These are phyloP conservation scores for Phymastichus coffea DNA, from an alignment of 1,140 invertebrate species.

Conservation along the genomic window DNA sequence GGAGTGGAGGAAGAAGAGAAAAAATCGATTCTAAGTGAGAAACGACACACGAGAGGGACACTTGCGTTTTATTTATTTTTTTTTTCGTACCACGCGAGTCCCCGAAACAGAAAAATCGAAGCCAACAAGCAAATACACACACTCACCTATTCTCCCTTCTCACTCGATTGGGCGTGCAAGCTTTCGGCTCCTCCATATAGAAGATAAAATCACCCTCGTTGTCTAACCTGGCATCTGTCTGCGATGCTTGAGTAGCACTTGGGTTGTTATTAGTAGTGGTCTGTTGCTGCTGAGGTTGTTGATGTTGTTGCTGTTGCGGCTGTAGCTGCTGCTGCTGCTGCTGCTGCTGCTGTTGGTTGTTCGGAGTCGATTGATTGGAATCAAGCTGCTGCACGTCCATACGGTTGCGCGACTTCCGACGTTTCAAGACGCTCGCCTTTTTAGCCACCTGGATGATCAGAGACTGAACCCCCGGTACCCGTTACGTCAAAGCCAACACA, in stretches of 20 bases:
- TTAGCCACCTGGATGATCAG: slow-evolving; percentile 73
- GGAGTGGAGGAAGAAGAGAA: no score
- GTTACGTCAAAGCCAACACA: slow-evolving; percentile 52
- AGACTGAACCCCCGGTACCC: slow-evolving; percentile 62
- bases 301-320: slow-evolving; percentile 1
- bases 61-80: no score
- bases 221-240: slow-evolving; percentile 48
- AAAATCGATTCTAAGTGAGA: no score
- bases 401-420: slow-evolving; percentile 68
- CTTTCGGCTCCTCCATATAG: slow-evolving; percentile 69
- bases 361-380: no score
- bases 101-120: no score
- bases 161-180: slow-evolving; percentile 65
- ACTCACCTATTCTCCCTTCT: slow-evolving; percentile 59
- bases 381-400: slow-evolving; percentile 60
- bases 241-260: neutral
- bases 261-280: neutral
- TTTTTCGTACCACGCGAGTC: no score
- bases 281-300: slow-evolving; percentile 10
- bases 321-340: slow-evolving; percentile 58
- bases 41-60: no score
- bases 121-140: no score
- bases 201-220: slow-evolving; percentile 70
- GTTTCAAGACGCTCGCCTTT: slow-evolving; percentile 71
- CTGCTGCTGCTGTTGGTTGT: slow-evolving; percentile 30